Base-by-base conservation (phyloP, 1,140 invertebrate species). In the Ceratoteleas bidentatus region DNA sequence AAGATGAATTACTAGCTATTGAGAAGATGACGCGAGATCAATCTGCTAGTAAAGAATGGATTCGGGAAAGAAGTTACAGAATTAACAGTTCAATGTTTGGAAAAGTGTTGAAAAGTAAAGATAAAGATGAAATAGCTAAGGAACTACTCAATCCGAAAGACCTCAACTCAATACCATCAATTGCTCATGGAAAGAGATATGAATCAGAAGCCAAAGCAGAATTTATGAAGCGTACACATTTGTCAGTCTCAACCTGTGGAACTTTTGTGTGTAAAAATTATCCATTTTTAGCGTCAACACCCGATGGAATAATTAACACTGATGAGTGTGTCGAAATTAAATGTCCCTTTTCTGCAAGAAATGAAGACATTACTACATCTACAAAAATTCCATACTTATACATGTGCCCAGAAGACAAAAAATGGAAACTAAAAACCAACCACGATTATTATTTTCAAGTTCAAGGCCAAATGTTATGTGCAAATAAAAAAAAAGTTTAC, bases 271-370 rank as follows among this genome's bases (percentile, higher is more conserved):
- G 50, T 2, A 32, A 52, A 7, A 68, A 88, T 43, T 45, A 80
- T 24, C 81, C 80, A 14, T 81, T 62, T 43, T 61, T 89, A 47
- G 87, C 49, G 15, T 86, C 86, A 24, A 70, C 81, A 8, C 87
- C 88, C 45, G 85, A 90, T 84, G 85, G 88, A 9, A 65, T 90
- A 10, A 36, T 89, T 11, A 80, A 68, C 36, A 43, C 80, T 14
- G 73, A 86, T 56, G 38, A 14, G 16, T 52, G 47, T 34, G 11
- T 85, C 10, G 81, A 83, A 73, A 64, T 83, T 0, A 83, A 85
- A 68, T 80, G 70, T 56, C 81, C 75, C 16, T 73, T 34, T 69
- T 53, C 52, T 11, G 62, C 50, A 2, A 54, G 47, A 54, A 38
- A 66, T 24, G 2, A 62, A 50, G 6, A 2, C 24, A 73, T 78